Evolutionary conservation across 2,113 vertebrate genomes (phyloP), one percentile per base, ranked within the genome.

Genomic region (Capreolus pygargus): DNA sequence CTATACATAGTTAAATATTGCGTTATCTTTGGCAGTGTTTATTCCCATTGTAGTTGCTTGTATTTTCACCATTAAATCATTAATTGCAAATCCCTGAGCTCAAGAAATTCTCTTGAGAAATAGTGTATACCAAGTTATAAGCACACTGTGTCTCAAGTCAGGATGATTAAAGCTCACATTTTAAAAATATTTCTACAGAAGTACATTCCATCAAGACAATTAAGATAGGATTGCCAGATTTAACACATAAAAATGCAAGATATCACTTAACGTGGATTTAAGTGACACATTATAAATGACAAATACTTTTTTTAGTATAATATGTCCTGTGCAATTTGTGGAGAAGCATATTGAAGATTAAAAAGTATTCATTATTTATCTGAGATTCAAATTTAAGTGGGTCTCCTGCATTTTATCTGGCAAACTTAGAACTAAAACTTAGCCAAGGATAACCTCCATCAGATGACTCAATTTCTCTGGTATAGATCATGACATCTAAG

Each of bases 401-500:
- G n/a, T 74, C 19, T 89, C 36, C 58, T 93, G 23, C 57, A 61
- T 74, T 89, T 87, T 57, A 74, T 74, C 79, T 90, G 39, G 43
- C n/a, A 86, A 82, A 17, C 47, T 70, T 60, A 93, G 78, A 92
- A 86, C 55, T 67, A 2, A 95, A 92, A 92, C 17, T 45, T 39
- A 76, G 52, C 27, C 84, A 92, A 89, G 43, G 90, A 96, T 86
- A 96, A 97, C 84, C 89, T 92, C 94, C 96, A 79, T 70, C 86
- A 96, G 57, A 96, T 97, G 86, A 95, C 55, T 98, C 88, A 58
- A 95, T 96, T 97, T 97, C 84, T 98, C 94, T 98, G 97, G 93
- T 97, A 97, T 95, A 99, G 99, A 99, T 99, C 94, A 97, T 90
- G 85, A 97, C 86, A 98, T 97, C 94, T 92, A 90, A 96, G 78